Evolutionary conservation across 1,140 invertebrate species (phyloP).

Genomic region (Calephelis nemesis): DNA sequence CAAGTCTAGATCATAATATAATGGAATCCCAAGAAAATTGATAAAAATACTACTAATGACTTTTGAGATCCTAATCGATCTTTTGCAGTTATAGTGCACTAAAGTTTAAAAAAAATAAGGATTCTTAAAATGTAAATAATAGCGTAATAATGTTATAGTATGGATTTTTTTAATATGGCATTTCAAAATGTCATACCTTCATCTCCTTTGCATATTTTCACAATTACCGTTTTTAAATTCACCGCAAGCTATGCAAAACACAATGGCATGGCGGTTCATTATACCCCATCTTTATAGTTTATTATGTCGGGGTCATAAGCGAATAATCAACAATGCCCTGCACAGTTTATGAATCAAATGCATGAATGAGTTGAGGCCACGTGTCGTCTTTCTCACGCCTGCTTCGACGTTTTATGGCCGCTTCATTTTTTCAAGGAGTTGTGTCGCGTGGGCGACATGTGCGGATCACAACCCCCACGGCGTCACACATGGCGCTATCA

Average conservation of each 20-base stretch:
- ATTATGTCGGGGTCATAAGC: slow-evolving; percentile 30
- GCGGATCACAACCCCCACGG: slow-evolving; percentile 55
- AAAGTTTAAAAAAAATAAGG: too few relatives aligned
- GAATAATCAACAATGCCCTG: slow-evolving; percentile 32
- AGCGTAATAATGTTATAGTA: too few relatives aligned
- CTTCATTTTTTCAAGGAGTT: slow-evolving; percentile 50
- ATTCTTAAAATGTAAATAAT: too few relatives aligned
- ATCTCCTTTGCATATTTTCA: too few relatives aligned
- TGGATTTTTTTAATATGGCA: too few relatives aligned
- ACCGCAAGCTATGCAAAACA: neutral
- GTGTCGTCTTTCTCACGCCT: slow-evolving; percentile 64
- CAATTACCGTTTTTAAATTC: too few relatives aligned
- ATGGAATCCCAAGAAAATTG: too few relatives aligned
- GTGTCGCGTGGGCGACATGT: slow-evolving; percentile 63
- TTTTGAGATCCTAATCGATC: too few relatives aligned
- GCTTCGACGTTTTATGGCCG: slow-evolving; percentile 55
- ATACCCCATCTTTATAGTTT: slow-evolving; percentile 5
- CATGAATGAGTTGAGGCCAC: slow-evolving; percentile 64
- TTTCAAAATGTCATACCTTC: too few relatives aligned
- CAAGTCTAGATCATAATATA: too few relatives aligned
- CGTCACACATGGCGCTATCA: slow-evolving; percentile 52
- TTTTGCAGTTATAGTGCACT: too few relatives aligned
- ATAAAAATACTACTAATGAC: too few relatives aligned
- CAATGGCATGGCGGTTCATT: slow-evolving; percentile 1
- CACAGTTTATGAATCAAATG: slow-evolving; percentile 66